Evolutionary conservation across 2,888 invertebrate genomes (phyloP).

Genomic region (Pheosia tremula): DNA sequence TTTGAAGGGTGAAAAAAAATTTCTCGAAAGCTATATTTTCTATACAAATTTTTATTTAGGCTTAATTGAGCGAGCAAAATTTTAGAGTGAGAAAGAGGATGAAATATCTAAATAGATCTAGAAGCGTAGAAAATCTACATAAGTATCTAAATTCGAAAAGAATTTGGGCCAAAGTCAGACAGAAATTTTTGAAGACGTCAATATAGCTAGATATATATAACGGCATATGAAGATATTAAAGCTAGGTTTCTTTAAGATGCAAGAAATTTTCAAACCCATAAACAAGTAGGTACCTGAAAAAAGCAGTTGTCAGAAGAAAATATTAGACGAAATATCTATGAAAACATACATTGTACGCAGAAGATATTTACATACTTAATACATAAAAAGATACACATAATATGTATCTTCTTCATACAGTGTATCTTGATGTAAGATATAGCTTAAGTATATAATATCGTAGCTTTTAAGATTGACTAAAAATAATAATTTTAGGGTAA

Average conservation of each 20-base stretch:
- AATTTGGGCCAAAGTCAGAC: slow-evolving; percentile 72
- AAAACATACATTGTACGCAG: too few relatives aligned
- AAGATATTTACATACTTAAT: too few relatives aligned
- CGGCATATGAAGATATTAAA: slow-evolving; percentile 15
- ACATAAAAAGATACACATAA: too few relatives aligned
- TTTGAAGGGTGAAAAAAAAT: too few relatives aligned
- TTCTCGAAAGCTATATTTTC: background rate
- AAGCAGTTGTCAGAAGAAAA: too few relatives aligned
- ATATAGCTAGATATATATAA: slow-evolving; percentile 20
- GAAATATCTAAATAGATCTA: slow-evolving; percentile 41
- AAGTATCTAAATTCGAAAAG: slow-evolving; percentile 68
- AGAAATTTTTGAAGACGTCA: slow-evolving; percentile 36
- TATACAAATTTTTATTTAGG: background rate
- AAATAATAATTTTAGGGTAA: background rate
- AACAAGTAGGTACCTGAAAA: too few relatives aligned
- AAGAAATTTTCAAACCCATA: too few relatives aligned
- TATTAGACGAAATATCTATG: too few relatives aligned
- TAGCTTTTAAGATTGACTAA: background rate
- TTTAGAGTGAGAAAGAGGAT: slow-evolving; percentile 7
- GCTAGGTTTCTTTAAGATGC: slow-evolving; percentile 12
- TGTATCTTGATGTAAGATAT: too few relatives aligned
- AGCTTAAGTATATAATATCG: background rate
- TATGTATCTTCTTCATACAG: too few relatives aligned
- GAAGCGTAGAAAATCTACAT: slow-evolving; percentile 57
- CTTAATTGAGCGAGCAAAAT: slow-evolving; percentile 5